Evolutionary conservation across 30 jellyfish, hydroid and myxozoan genomes (phyloP), one percentile per base, ranked within the genome.

Genomic region (Cassiopea andromeda): DNA sequence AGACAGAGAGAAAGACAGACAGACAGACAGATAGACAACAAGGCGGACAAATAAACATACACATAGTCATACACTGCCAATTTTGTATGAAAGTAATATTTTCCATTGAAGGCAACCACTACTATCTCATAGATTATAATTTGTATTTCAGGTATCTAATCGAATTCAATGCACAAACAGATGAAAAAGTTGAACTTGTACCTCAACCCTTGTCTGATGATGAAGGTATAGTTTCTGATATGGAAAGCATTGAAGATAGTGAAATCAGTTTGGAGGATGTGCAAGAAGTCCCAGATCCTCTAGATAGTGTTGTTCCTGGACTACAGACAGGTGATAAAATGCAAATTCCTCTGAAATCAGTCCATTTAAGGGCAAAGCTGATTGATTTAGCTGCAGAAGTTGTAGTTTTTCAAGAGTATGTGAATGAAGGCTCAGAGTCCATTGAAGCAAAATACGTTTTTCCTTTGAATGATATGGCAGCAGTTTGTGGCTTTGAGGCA

Each of bases 401-500:
- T 6, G 90, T 93, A 50, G 97, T 93, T 27, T 81, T 88, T 19
- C 98, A 94, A 76, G 96, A 93, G 73, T 94, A 94, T 83, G 46
- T 64, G 38, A 94, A 94, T 73, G 98, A 91, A 72, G 88, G 97
- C 57, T 15, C 81, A 6, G 97, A 72, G 49, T 81, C 98, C 7
- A 94, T 94, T 10, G 98, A 94, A 77, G 98, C 98, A 18, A 90
- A 89, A 60, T 94, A 83, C 48, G 97, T 94, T 2, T 94, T 94
- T 77, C 98, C 98, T 1, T 75, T 94, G 60, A 97, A 94, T 73
- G 91, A 81, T 4, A 70, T 77, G 94, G 98, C 98, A 6, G 97
- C 98, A 38, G 98, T 94, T 10, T 94, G 98, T 78, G 97, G 98
- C 47, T 94, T 94, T 72, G 97, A 94, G 75, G 98, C 98, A 66